Conservation (phyloP, 2,888 invertebrate species). For the Sarcophaga carnaria region DNA sequence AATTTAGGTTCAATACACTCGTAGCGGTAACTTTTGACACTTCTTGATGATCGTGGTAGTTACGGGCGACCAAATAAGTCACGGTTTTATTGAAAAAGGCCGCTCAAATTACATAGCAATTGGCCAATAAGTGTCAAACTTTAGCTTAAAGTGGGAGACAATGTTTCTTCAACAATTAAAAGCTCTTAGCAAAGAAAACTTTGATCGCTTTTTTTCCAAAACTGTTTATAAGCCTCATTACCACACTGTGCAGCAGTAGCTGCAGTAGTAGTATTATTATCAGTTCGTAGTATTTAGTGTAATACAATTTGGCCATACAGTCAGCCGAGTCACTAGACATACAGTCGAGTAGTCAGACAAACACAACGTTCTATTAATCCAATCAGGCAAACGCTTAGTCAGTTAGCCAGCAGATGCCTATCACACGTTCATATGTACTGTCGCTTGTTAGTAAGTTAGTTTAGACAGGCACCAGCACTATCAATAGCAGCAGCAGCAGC, state of each 20-base stretch:
- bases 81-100: too few species aligned
- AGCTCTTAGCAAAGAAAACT: too few species aligned
- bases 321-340: neutral
- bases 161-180: too few species aligned
- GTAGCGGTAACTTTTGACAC: too few species aligned
- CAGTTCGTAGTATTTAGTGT: neutral
- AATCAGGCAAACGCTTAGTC: neutral
- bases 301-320: conserved; percentile 2
- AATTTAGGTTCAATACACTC: too few species aligned
- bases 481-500: conserved; percentile 20
- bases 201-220: too few species aligned
- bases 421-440: neutral
- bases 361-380: neutral
- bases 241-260: neutral
- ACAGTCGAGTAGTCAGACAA: neutral
- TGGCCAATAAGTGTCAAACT: too few species aligned
- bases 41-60: too few species aligned
- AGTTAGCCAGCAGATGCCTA: neutral
- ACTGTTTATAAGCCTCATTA: neutral
- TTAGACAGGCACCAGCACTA: conserved; percentile 17
- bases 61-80: too few species aligned
- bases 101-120: too few species aligned
- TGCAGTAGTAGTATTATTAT: conserved; percentile 32
- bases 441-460: conserved; percentile 20
- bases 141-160: too few species aligned